Evolutionary conservation across 2,797 vertebrate species (phyloP).

Genomic region (Hapalemur alaotrensis): DNA sequence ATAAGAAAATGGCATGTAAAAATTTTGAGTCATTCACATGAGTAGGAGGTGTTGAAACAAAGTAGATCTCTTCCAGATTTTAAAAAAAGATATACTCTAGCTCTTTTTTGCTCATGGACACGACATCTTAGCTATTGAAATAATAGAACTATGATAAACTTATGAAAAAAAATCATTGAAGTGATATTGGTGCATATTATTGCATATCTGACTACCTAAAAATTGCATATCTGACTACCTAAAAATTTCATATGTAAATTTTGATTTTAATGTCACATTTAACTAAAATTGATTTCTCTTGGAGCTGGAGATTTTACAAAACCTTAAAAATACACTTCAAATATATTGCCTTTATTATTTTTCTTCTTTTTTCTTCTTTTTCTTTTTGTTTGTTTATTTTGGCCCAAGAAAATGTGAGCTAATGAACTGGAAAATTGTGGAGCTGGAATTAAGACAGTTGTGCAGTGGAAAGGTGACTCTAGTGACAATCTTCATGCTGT

Average conservation of each 20-base stretch:
- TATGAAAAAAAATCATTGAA: not conserved
- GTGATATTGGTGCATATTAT: not conserved
- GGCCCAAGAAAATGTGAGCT: not conserved
- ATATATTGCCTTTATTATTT: not conserved
- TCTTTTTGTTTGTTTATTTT: not conserved
- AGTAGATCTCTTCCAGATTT: not conserved
- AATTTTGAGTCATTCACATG: constrained; percentile 43
- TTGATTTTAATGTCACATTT: too few relatives aligned
- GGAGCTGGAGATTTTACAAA: not conserved
- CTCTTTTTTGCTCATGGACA: not conserved
- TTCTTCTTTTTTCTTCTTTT: not conserved
- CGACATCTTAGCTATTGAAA: not conserved
- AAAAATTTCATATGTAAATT: too few relatives aligned
- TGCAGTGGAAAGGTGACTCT: not conserved
- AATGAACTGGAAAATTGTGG: not conserved
- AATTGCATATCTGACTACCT: not conserved
- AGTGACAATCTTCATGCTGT: not conserved
- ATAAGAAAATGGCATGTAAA: constrained; percentile 45
- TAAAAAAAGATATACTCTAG: not conserved
- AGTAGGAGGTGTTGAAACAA: constrained; percentile 25
- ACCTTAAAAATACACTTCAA: not conserved
- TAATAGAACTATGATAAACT: constrained; percentile 1
- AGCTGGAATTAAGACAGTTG: not conserved
- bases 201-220: not conserved
- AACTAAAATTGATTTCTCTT: not conserved